Evolutionary conservation across 2,113 vertebrate species (phyloP).

Genomic region (Fregata magnificens): DNA sequence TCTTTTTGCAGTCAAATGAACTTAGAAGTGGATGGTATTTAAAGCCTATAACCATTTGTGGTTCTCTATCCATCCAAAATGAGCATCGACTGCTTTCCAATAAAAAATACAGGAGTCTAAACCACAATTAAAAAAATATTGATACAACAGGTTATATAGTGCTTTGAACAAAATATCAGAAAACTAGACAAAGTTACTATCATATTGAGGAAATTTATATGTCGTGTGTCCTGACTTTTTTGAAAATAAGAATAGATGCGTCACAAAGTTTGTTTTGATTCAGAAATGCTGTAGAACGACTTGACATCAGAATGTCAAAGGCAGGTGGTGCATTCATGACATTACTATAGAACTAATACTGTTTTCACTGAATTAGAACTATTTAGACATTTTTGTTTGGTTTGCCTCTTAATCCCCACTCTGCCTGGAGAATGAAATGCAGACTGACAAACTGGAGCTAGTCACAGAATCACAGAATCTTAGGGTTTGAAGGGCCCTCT

Average conservation of each 20-base stretch:
- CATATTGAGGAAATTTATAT: neutral
- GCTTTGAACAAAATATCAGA: neutral
- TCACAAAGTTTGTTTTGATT: neutral
- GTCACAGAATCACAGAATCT: no score
- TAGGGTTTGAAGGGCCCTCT: no score
- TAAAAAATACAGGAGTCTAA: neutral
- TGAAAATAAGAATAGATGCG: neutral
- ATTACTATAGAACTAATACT: neutral
- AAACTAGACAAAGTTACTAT: neutral
- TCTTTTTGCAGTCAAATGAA: conserved; percentile 44
- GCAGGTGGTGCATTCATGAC: neutral
- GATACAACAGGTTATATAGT: neutral
- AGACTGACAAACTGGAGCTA: neutral
- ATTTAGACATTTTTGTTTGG: neutral
- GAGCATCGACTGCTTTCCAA: neutral
- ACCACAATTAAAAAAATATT: neutral
- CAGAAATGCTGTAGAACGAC: neutral
- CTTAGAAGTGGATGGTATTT: conserved; percentile 47
- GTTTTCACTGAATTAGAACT: neutral
- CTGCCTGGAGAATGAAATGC: neutral
- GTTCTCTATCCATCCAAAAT: neutral
- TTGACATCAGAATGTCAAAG: neutral
- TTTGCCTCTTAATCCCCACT: neutral
- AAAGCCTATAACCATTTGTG: neutral
- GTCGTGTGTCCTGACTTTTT: neutral